Percentiles rank a stretch among this genome's conserved stretches.
These are phyloP conservation scores for Apotomis turbidana DNA, from an alignment of 2,888 invertebrate species.

Conservation along the genomic window DNA sequence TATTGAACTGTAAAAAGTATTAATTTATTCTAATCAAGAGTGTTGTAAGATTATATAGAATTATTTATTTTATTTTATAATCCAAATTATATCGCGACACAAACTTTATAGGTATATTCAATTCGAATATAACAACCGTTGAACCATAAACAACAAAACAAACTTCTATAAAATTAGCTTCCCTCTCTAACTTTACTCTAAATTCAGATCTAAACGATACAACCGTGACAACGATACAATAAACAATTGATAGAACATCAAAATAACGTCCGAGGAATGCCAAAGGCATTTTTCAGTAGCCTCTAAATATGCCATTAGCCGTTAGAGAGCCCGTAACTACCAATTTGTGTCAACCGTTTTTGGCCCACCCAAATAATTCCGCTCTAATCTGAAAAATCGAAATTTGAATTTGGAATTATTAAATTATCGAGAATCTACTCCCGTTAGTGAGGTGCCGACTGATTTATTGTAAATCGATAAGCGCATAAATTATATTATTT, in stretches of 20 bases:
- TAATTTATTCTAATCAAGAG: no score
- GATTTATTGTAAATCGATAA: conserved; percentile 44
- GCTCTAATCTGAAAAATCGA: conserved; percentile 42
- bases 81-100: no score
- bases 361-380: conserved; percentile 42
- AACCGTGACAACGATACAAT: conserved; percentile 34
- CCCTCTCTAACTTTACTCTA: conserved; percentile 11
- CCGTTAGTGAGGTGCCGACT: conserved; percentile 39
- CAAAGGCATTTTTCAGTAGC: conserved; percentile 37
- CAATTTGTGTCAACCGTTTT: conserved; percentile 57
- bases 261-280: conserved; percentile 31
- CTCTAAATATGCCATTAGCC: conserved; percentile 48
- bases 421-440: conserved; percentile 41
- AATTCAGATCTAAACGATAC: conserved; percentile 25
- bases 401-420: conserved; percentile 38
- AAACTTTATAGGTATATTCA: not conserved
- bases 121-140: not conserved
- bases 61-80: no score
- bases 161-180: conserved; percentile 28
- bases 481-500: conserved; percentile 28
- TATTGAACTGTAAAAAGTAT: no score
- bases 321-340: conserved; percentile 56
- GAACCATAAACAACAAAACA: conserved; percentile 18
- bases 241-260: conserved; percentile 34
- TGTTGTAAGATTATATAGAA: no score